Evolutionary conservation across 1,140 invertebrate genomes (phyloP).

Genomic region (Mya arenaria): DNA sequence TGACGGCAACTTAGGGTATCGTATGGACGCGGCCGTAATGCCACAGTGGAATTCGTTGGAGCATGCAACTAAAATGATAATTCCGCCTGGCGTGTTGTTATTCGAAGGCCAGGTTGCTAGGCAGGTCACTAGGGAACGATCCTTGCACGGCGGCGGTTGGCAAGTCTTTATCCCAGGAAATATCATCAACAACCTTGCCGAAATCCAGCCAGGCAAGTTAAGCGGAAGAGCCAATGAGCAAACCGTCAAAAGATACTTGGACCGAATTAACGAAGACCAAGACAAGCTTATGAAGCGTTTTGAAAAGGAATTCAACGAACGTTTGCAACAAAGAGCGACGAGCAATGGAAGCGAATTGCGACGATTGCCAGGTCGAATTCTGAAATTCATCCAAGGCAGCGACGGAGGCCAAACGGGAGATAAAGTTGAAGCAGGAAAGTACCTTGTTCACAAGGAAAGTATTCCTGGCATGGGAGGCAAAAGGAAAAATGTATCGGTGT

Average conservation of each 20-base stretch:
- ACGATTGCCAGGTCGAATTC: background rate
- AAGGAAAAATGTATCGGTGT: background rate
- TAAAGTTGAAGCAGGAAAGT: background rate
- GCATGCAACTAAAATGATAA: background rate
- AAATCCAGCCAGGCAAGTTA: background rate
- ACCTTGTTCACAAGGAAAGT: no score
- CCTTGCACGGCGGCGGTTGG: background rate
- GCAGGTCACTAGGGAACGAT: background rate
- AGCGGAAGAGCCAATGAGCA: no score
- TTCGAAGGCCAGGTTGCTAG: background rate
- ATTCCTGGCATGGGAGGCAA: background rate
- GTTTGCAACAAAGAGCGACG: background rate
- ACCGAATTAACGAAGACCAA: background rate
- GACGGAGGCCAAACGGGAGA: background rate
- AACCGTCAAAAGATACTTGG: background rate
- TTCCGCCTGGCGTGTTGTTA: background rate
- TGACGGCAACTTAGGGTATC: background rate
- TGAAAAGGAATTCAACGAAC: background rate
- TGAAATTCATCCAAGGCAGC: background rate
- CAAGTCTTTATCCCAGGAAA: constrained; percentile 12
- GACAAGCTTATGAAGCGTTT: background rate
- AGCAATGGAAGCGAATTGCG: background rate
- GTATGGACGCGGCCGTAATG: background rate
- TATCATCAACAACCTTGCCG: background rate
- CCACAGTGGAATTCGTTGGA: background rate